A percentile compares a stretch with the other conserved stretches of the same genome.
phyloP scores from a whole-genome alignment of 53 echinoderm and acorn worm genomes.

The Mesocentrotus franciscanus region DNA sequence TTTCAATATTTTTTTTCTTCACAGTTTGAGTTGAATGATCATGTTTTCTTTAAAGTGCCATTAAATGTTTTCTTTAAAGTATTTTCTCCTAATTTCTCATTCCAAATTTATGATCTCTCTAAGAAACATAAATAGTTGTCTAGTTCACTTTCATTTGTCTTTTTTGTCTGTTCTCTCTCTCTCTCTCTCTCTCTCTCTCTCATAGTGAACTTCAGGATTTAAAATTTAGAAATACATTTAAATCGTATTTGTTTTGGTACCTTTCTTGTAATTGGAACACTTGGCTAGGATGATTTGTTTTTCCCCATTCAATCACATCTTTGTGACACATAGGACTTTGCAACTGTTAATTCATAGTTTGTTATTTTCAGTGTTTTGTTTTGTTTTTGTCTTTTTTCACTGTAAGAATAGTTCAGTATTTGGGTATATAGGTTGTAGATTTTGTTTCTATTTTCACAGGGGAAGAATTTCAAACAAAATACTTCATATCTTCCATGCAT shows the following conservation, averaged over 20 bases:
- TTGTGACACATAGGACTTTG: neutral
- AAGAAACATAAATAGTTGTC: neutral
- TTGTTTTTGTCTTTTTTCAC: neutral
- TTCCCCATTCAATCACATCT: neutral
- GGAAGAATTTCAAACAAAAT: neutral
- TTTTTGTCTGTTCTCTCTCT: neutral
- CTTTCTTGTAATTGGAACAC: neutral
- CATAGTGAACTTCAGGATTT: no score
- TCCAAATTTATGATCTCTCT: neutral
- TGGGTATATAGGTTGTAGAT: neutral
- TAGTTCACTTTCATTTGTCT: neutral
- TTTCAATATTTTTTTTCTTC: neutral
- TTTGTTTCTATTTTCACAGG: neutral
- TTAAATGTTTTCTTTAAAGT: no score
- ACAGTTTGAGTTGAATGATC: neutral
- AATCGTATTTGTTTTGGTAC: neutral
- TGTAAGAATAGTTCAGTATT: neutral
- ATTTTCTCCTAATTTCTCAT: neutral
- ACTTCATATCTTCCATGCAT: constrained; percentile 35
- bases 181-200: neutral
- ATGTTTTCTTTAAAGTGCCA: neutral
- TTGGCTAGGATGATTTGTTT: neutral
- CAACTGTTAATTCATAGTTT: neutral
- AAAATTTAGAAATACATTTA: no score
- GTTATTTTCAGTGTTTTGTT: constrained; percentile 9